phyloP scores from a whole-genome alignment of 92 coral and sea anemone genomes.

The Porites cylindrica region DNA sequence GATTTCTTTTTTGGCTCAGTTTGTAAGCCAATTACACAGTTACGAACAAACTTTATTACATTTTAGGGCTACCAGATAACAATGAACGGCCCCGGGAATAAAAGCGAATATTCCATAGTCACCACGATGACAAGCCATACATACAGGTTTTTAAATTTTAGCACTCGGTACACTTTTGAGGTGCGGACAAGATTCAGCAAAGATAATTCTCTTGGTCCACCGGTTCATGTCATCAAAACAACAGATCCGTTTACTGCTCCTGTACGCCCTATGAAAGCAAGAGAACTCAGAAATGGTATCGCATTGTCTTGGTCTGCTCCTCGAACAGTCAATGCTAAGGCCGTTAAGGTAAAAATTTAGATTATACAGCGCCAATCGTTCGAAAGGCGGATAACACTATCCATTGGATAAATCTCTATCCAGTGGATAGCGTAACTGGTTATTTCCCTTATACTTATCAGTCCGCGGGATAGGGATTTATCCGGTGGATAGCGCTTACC shows the following conservation, averaged over 20 bases:
- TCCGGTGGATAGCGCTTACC: too few species aligned
- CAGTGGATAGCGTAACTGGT: too few species aligned
- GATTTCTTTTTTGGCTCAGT: too few species aligned
- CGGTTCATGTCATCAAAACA: background rate
- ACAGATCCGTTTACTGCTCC: constrained; percentile 56
- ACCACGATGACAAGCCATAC: background rate
- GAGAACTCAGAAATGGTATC: background rate
- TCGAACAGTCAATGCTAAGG: background rate
- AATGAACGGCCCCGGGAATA: background rate
- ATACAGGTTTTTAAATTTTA: constrained; percentile 6
- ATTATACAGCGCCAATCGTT: too few species aligned
- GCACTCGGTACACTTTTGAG: constrained; percentile 14
- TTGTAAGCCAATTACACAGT: too few species aligned
- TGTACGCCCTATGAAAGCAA: constrained; percentile 22
- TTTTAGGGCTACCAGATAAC: constrained; percentile 17
- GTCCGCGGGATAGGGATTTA: too few species aligned
- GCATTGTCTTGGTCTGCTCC: constrained; percentile 47
- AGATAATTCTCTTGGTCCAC: background rate
- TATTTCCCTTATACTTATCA: too few species aligned
- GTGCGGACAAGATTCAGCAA: background rate
- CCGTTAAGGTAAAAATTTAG: constrained; percentile 8
- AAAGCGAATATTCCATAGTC: background rate
- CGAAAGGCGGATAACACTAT: too few species aligned
- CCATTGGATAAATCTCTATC: too few species aligned
- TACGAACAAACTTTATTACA: too few species aligned